A percentile compares a stretch with the other conserved stretches of the same genome.
phyloP scores from a whole-genome alignment of 1,140 invertebrate species.

The Diabrotica undecimpunctata region DNA sequence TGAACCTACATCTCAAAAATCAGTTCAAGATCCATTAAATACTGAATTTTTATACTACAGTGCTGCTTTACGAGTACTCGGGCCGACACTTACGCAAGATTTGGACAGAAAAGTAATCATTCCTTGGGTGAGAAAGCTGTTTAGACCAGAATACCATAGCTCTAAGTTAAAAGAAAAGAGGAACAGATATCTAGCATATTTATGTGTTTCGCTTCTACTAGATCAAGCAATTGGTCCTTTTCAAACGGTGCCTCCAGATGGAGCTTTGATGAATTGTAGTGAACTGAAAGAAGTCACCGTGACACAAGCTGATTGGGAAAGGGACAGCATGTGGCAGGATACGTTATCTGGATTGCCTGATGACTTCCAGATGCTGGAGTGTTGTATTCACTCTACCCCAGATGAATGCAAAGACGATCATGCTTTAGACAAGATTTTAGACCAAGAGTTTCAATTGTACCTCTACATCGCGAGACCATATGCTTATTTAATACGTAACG shows the following conservation, averaged over 20 bases:
- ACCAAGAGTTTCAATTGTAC: slow-evolving; percentile 49
- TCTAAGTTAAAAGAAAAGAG: slow-evolving; percentile 41
- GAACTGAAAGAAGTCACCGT: slow-evolving; percentile 23
- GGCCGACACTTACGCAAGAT: slow-evolving; percentile 35
- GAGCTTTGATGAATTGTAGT: slow-evolving; percentile 36
- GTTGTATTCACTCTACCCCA: slow-evolving; percentile 36
- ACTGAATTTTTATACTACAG: slow-evolving; percentile 42
- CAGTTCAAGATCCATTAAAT: slow-evolving; percentile 30
- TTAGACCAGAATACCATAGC: slow-evolving; percentile 45
- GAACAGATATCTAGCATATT: slow-evolving; percentile 42
- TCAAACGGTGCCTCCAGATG: slow-evolving; percentile 31
- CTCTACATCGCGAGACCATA: slow-evolving; percentile 47
- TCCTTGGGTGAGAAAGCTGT: slow-evolving; percentile 44
- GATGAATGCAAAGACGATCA: slow-evolving; percentile 41
- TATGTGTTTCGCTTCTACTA: slow-evolving; percentile 39
- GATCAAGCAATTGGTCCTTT: slow-evolving; percentile 43
- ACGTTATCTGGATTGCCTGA: slow-evolving; percentile 37
- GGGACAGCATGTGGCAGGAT: slow-evolving; percentile 42
- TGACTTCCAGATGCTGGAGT: slow-evolving; percentile 39
- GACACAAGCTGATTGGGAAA: slow-evolving; percentile 43
- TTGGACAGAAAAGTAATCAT: slow-evolving; percentile 34
- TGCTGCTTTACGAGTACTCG: slow-evolving; percentile 39
- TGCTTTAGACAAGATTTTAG: slow-evolving; percentile 43
- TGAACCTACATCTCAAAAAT: slow-evolving; percentile 14
- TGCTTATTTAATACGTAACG: slow-evolving; percentile 38